Base-by-base conservation (phyloP, 1,140 invertebrate species). In the Danaus melanippus region DNA sequence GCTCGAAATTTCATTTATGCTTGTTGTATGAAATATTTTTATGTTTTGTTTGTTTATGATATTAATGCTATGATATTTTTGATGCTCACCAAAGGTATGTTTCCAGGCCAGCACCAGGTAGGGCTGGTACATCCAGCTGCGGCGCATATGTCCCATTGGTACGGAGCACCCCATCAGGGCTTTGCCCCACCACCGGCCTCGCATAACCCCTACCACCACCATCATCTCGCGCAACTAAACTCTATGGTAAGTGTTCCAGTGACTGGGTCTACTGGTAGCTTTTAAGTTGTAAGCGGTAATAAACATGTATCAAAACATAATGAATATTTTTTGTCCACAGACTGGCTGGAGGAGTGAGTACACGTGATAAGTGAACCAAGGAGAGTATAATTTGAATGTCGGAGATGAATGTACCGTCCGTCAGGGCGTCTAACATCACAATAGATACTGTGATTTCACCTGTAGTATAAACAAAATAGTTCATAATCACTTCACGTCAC, bases 311-410 rank as follows among this genome's bases (percentile, higher is more conserved):
- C 5, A 46, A 46, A 12, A 46, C 1, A 46, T 46, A 46, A 15
- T 10, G 15, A 32, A 21, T 45, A 54, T 41, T 32, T 55, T 66
- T 56, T 68, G 76, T 32, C 71, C 78, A 21, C 81, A 86, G 83
- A 84, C 83, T 61, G 83, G 83, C 65, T 86, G 83, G 83, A 84
- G 83, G 76, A 84, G 83, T 72, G 83, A 86, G 61, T 86, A 86
- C 68, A 86, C 83, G 83, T 86, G 83, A 86, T 86, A 86, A 86
- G 83, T 79, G 61, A 75, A 74, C 63, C 64, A 65, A 48, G 52
- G 56, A 59, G 68, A 72, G 62, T 53, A 63, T 67, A 58, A 63
- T 62, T 62, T 58, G 62, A 64, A 70, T 66, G 54, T 60, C 54
- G 52, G 65, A 62, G 43, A 65, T 46, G 56, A 53, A 59, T 51